Evolutionary conservation across 2,113 vertebrate genomes (phyloP), one percentile per base, ranked within the genome.

Genomic region (Oryzias celebensis): DNA sequence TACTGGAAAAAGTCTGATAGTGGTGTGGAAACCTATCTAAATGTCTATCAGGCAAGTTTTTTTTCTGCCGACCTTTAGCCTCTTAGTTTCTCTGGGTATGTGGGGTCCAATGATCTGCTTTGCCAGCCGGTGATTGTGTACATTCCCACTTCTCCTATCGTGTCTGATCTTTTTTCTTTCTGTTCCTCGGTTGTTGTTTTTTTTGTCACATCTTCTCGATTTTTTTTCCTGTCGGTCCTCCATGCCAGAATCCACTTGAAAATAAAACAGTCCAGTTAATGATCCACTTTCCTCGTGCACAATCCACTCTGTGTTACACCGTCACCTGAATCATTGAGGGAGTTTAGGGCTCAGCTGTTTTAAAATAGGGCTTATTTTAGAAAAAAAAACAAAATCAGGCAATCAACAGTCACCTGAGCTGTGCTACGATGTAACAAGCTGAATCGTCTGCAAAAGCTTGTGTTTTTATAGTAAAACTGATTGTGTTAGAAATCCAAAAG

Each of bases 191-290:
- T 1, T 22, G 52, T 28, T 55, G 42, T 41, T 65, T 31, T 28
- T 68, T 31, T 8, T 22, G 44, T 58, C n/a, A n/a, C 23, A 22
- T 41, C 48, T 12, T 26, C 36, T 15, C 8, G 36, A 14, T 43
- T 46, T 50, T 48, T 50, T 15, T 31, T 26, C 52, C 49, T 52
- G 43, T 2, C 54, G 46, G 48, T 28, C 18, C 42, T 59, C 46
- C 58, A 50, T 49, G 52, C 36, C 74, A 62, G 12, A 53, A 51
- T 15, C 52, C 62, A 46, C 16, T 61, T 16, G 4, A 58, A 75
- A 76, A 74, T 64, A 58, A 14, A 78, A n/a, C 43, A 16, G 17
- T n/a, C 22, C 47, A 52, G 79, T 60, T 84, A 81, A 86, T 87
- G 68, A 81, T 86, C 72, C 71, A 62, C 65, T 44, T 70, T 47